A percentile compares a stretch with the other conserved stretches of the same genome.
Conservation (phyloP, 2,113 vertebrate species). For the Euleptes europaea region DNA sequence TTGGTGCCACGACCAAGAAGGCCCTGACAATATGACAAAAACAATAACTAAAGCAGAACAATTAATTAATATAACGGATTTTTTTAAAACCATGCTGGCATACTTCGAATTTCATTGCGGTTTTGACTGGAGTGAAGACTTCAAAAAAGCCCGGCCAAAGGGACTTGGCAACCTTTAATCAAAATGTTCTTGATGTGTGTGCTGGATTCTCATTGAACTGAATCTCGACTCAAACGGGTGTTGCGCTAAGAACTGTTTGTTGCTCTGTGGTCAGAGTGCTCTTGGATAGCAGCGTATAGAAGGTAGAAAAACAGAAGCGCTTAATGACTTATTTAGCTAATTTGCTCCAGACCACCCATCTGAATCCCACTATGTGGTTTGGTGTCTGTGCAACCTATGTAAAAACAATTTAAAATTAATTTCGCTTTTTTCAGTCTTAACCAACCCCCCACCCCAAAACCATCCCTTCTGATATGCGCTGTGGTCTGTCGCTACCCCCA, state of each 20-base stretch:
- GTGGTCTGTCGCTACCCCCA: constrained; percentile 50
- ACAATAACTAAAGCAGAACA: too few species aligned
- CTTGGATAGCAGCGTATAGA: constrained; percentile 40
- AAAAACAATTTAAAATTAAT: constrained; percentile 71
- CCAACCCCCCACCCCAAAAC: constrained; percentile 32
- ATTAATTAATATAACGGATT: too few species aligned
- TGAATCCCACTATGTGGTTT: constrained; percentile 48
- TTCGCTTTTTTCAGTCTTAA: constrained; percentile 63
- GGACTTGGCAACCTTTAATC: not conserved
- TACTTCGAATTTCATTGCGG: too few species aligned
- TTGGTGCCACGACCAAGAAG: too few species aligned
- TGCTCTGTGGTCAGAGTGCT: constrained; percentile 36
- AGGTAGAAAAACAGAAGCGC: constrained; percentile 54
- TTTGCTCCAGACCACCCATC: constrained; percentile 48
- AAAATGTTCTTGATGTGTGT: not conserved
- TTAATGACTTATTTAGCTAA: constrained; percentile 52
- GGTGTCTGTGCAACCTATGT: constrained; percentile 54
- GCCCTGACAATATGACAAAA: too few species aligned
- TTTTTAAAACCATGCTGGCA: too few species aligned
- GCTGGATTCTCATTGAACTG: not conserved
- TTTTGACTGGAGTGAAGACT: not conserved
- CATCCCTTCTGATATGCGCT: constrained; percentile 60
- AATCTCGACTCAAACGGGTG: not conserved
- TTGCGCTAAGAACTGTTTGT: not conserved
- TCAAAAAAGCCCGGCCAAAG: not conserved